phyloP scores from a whole-genome alignment of 2,113 vertebrate species.

The Pachyramphus minor region DNA sequence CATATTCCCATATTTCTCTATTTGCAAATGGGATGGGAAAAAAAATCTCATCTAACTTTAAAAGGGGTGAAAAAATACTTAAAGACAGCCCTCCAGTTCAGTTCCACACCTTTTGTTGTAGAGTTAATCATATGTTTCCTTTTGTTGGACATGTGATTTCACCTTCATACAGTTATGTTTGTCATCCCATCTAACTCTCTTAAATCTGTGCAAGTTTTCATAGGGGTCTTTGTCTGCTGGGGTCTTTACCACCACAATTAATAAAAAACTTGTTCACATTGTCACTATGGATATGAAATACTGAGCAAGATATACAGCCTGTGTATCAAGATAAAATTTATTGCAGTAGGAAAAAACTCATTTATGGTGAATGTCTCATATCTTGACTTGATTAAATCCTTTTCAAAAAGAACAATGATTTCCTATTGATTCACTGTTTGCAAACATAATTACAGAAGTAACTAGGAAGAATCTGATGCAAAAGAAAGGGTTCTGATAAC shows the following conservation, averaged over 20 bases:
- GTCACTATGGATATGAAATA: not conserved
- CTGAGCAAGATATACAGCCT: not conserved
- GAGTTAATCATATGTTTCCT: not conserved
- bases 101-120: not conserved
- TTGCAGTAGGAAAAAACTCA: not conserved
- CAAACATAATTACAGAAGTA: not conserved
- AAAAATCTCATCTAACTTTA: not conserved
- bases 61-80: not conserved
- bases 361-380: not conserved
- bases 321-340: not conserved
- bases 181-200: not conserved
- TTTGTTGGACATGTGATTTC: not conserved
- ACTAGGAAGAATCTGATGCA: not conserved
- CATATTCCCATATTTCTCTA: not conserved
- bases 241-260: not conserved
- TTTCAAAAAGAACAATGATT: not conserved
- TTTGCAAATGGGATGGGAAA: not conserved
- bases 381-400: not conserved
- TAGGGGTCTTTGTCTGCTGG: not conserved
- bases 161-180: not conserved
- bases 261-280: not conserved
- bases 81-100: not conserved
- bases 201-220: not conserved
- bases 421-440: not conserved
- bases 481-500: not conserved